Conservation (phyloP, 1,140 invertebrate genomes). For the Hypothenemus hampei region DNA sequence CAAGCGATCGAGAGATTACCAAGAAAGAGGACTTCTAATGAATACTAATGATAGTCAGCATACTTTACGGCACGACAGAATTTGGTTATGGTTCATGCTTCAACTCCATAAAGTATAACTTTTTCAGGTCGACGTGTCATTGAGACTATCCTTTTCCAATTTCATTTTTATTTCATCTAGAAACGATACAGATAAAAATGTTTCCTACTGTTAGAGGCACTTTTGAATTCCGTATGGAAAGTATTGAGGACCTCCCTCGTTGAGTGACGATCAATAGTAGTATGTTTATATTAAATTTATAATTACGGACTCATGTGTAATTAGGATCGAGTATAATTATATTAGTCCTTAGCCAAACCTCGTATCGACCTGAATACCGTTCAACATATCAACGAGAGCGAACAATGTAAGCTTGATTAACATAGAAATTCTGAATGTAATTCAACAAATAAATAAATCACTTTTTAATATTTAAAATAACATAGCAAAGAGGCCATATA, state of each 20-base stretch:
- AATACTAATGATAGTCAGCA: conserved; percentile 26
- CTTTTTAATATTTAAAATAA: not conserved
- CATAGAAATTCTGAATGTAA: not conserved
- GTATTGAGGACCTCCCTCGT: no score
- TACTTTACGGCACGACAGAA: conserved; percentile 18
- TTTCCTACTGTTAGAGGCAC: no score
- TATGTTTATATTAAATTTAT: conserved; percentile 11
- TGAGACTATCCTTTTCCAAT: conserved; percentile 14
- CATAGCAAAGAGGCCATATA: conserved; percentile 2
- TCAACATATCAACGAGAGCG: not conserved
- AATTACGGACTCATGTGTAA: conserved; percentile 10
- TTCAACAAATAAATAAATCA: no score
- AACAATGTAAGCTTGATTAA: not conserved
- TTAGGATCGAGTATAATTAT: conserved; percentile 7
- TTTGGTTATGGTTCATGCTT: conserved; percentile 18
- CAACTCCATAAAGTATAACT: conserved; percentile 24
- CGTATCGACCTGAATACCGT: conserved; percentile 1
- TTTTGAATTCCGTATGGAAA: no score
- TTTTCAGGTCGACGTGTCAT: conserved; percentile 9
- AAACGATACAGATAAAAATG: no score
- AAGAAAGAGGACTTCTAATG: conserved; percentile 21
- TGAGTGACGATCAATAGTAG: no score
- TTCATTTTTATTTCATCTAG: conserved; percentile 13
- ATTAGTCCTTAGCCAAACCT: conserved; percentile 6
- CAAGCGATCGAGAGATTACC: conserved; percentile 21